These are phyloP conservation scores for Ruditapes philippinarum DNA, from an alignment of 1,140 invertebrate species.

Conservation along the genomic window DNA sequence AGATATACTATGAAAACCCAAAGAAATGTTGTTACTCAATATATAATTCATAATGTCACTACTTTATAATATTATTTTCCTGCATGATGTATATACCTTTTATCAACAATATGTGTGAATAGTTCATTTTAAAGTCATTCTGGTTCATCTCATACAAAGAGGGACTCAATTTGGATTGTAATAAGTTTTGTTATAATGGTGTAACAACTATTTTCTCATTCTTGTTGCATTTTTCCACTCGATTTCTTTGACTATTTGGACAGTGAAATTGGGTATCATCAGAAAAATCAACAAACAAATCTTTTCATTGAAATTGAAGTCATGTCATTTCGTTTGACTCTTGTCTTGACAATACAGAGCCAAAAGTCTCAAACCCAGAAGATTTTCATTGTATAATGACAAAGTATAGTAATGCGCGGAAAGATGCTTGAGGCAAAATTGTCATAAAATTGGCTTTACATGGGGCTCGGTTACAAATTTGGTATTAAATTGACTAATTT, in stretches of 20 bases:
- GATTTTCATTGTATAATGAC: conserved; percentile 6
- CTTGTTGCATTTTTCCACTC: not conserved
- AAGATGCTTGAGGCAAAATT: conserved; percentile 13
- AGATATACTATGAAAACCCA: no score
- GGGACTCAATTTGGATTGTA: no score
- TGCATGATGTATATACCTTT: no score
- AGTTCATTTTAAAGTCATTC: no score
- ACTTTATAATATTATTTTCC: no score
- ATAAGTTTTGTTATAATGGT: no score
- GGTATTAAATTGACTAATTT: conserved; percentile 33
- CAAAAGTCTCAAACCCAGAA: conserved; percentile 7
- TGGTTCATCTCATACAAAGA: no score
- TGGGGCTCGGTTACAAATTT: conserved; percentile 31
- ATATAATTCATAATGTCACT: no score
- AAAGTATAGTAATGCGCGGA: conserved; percentile 6
- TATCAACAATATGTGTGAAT: no score
- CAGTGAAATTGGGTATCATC: conserved; percentile 7
- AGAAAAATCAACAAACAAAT: conserved; percentile 32
- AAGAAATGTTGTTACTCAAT: no score
- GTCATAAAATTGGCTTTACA: conserved; percentile 33
- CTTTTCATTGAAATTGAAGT: conserved; percentile 5
- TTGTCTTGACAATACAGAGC: not conserved
- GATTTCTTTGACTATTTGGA: conserved; percentile 30
- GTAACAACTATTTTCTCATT: no score
- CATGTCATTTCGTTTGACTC: conserved; percentile 2